phyloP scores from a whole-genome alignment of 1,140 invertebrate species.

The Leptopilina boulardi region DNA sequence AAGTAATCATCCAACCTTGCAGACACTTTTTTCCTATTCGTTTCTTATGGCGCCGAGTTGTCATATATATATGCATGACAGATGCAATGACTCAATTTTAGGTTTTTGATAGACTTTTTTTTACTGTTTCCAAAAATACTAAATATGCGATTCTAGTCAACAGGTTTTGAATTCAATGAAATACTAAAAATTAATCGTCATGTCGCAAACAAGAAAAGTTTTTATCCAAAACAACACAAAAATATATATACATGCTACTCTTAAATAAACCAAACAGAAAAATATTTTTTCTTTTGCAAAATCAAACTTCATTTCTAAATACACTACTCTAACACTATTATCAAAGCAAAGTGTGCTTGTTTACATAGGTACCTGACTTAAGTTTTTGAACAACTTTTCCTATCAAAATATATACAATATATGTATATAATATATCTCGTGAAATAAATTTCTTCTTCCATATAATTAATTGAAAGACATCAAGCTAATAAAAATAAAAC shows the following conservation, averaged over 20 bases:
- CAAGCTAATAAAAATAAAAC: not conserved
- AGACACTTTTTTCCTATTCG: constrained; percentile 26
- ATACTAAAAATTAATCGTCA: not conserved
- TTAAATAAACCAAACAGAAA: not conserved
- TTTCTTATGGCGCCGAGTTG: not conserved
- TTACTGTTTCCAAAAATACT: constrained; percentile 14
- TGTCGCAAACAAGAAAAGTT: too few relatives aligned
- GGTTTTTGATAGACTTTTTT: constrained; percentile 1
- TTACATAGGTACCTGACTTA: not conserved
- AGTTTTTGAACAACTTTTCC: constrained; percentile 1
- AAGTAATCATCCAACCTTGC: constrained; percentile 16
- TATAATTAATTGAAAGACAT: not conserved
- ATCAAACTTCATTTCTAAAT: not conserved
- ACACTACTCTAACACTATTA: not conserved
- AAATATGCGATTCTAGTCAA: not conserved
- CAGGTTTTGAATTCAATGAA: not conserved
- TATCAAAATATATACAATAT: not conserved
- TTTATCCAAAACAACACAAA: not conserved
- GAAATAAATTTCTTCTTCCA: not conserved
- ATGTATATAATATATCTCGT: not conserved
- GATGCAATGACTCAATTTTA: constrained; percentile 1
- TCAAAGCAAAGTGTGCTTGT: not conserved
- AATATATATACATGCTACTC: too few relatives aligned
- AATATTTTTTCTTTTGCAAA: not conserved
- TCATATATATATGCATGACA: too few relatives aligned